Conservation (phyloP, 2,113 vertebrate species). For the Camelus bactrianus region DNA sequence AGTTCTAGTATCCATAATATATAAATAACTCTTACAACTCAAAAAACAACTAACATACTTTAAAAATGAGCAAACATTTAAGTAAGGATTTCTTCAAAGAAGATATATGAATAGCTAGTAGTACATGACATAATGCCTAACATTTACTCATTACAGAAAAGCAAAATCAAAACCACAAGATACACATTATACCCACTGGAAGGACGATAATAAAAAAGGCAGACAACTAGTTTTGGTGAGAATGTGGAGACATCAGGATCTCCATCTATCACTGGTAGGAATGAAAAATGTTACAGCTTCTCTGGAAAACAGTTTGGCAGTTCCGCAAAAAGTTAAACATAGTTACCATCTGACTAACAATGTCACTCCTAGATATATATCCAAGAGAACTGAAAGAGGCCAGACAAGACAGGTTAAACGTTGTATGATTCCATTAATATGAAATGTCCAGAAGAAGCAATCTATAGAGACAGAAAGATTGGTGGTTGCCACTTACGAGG, state of each 20-base stretch:
- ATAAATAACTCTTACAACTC: neutral
- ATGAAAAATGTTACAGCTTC: neutral
- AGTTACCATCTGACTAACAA: neutral
- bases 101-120: neutral
- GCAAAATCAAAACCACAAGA: neutral
- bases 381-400: neutral
- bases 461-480: neutral
- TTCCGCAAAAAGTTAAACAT: neutral
- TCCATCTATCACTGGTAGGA: neutral
- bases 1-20: neutral
- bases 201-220: neutral
- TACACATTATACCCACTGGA: neutral
- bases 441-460: neutral
- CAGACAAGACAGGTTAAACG: neutral
- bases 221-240: neutral
- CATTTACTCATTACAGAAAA: neutral
- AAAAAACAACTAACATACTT: neutral
- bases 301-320: neutral
- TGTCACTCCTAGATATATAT: neutral
- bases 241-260: neutral
- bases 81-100: constrained; percentile 19
- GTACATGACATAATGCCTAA: neutral
- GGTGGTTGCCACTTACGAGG: neutral
- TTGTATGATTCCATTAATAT: neutral
- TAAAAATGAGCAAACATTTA: neutral